These are phyloP conservation scores for Subanguina moxae DNA, from an alignment of 1,140 invertebrate species.

Conservation along the genomic window DNA sequence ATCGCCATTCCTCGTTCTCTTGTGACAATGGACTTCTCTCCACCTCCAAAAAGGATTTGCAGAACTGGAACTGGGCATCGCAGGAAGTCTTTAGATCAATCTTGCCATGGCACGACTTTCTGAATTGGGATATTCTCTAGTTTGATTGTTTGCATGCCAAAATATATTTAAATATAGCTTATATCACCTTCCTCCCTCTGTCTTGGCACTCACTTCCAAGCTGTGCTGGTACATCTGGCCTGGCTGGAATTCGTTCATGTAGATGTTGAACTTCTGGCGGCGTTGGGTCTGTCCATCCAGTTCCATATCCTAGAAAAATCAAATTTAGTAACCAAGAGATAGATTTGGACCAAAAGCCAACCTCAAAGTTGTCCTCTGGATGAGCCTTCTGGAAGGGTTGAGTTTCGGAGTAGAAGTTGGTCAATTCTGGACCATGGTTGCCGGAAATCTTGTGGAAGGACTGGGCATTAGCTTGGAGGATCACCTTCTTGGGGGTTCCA, in stretches of 20 bases:
- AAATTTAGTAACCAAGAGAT: not conserved
- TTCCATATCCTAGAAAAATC: not conserved
- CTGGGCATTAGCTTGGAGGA: slow-evolving; percentile 12
- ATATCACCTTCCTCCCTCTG: not conserved
- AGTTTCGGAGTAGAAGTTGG: slow-evolving; percentile 28
- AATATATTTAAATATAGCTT: too few species aligned
- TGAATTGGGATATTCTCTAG: too few species aligned
- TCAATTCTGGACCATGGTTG: slow-evolving; percentile 1
- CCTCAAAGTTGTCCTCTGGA: not conserved
- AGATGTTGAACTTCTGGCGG: slow-evolving; percentile 14
- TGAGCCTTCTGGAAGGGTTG: slow-evolving; percentile 8
- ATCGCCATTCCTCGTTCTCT: slow-evolving; percentile 16
- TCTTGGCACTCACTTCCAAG: slow-evolving; percentile 25
- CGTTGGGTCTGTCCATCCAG: slow-evolving; percentile 16
- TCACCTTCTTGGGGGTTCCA: slow-evolving; percentile 22
- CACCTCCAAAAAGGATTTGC: slow-evolving; percentile 20
- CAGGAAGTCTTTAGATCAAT: not conserved
- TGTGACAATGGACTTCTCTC: slow-evolving; percentile 16
- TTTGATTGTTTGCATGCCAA: too few species aligned
- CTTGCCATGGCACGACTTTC: slow-evolving; percentile 13
- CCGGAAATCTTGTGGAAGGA: slow-evolving; percentile 29
- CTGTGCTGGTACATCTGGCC: slow-evolving; percentile 27
- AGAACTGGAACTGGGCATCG: slow-evolving; percentile 24
- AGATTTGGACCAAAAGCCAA: not conserved
- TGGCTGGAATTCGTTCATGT: slow-evolving; percentile 18